A percentile compares a stretch with the other conserved stretches of the same genome.
Conservation (phyloP, 2,888 invertebrate species). For the Dorcus hopei region DNA sequence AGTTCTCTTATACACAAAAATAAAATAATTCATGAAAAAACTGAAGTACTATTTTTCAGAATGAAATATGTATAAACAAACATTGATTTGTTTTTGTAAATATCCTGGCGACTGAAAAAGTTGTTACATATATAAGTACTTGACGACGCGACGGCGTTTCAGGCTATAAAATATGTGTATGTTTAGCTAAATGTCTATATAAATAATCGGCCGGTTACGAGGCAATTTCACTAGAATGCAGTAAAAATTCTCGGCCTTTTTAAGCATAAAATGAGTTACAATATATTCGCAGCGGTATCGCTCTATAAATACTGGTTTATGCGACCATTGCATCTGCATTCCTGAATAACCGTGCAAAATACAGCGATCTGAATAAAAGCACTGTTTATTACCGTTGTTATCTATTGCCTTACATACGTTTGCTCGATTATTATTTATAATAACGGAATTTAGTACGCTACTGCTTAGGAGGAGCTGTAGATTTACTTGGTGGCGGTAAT, state of each 20-base stretch:
- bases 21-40: too few relatives aligned
- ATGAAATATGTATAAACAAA: too few relatives aligned
- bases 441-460: not conserved
- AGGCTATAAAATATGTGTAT: too few relatives aligned
- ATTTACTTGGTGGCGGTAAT: too few relatives aligned
- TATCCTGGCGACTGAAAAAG: too few relatives aligned
- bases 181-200: not conserved
- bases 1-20: too few relatives aligned
- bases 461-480: not conserved
- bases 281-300: conserved; percentile 18
- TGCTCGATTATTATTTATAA: conserved; percentile 1
- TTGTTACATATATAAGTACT: too few relatives aligned
- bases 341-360: conserved; percentile 32
- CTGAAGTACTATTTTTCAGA: too few relatives aligned
- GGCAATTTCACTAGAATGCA: conserved; percentile 20
- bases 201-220: conserved; percentile 16
- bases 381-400: conserved; percentile 20
- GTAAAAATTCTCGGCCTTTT: conserved; percentile 15
- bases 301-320: conserved; percentile 35
- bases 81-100: too few relatives aligned
- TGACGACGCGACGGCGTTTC: too few relatives aligned
- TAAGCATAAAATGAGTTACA: conserved; percentile 12
- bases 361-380: conserved; percentile 23
- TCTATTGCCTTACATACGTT: conserved; percentile 18
- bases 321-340: conserved; percentile 33